Percentiles rank a stretch among this genome's conserved stretches.
These are phyloP conservation scores for Callosobruchus maculatus DNA, from an alignment of 2,888 invertebrate genomes.

Conservation along the genomic window DNA sequence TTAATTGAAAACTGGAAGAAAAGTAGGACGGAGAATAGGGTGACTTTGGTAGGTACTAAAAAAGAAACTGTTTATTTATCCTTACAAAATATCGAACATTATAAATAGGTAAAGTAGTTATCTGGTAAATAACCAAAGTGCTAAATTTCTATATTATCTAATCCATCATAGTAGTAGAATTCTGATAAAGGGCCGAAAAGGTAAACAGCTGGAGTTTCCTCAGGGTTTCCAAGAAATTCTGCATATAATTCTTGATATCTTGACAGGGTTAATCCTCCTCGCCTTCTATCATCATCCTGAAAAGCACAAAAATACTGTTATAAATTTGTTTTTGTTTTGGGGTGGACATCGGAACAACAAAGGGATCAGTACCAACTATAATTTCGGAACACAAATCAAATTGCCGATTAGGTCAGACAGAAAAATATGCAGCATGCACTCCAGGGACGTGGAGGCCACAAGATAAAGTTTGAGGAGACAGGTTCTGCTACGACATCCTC, in stretches of 20 bases:
- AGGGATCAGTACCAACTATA: no score
- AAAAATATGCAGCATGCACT: no score
- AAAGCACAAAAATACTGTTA: slow-evolving; percentile 21
- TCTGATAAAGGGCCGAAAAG: slow-evolving; percentile 73
- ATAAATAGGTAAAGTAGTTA: neutral
- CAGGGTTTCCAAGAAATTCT: slow-evolving; percentile 74
- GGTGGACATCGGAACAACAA: no score
- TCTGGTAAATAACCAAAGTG: neutral
- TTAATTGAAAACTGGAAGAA: no score
- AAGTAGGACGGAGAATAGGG: no score
- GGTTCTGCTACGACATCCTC: no score
- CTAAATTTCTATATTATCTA: neutral
- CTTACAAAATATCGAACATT: neutral
- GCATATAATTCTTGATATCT: slow-evolving; percentile 82
- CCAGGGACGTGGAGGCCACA: no score
- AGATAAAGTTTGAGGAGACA: no score
- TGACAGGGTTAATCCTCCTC: slow-evolving; percentile 72
- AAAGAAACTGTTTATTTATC: neutral
- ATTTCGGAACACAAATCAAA: no score
- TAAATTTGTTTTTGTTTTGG: no score
- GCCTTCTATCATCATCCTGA: slow-evolving; percentile 79
- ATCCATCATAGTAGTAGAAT: slow-evolving; percentile 35
- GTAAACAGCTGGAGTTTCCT: slow-evolving; percentile 69
- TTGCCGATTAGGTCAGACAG: no score
- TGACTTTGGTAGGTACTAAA: neutral